Conservation (phyloP, 2,113 vertebrate genomes). For the Dasyornis broadbenti region DNA sequence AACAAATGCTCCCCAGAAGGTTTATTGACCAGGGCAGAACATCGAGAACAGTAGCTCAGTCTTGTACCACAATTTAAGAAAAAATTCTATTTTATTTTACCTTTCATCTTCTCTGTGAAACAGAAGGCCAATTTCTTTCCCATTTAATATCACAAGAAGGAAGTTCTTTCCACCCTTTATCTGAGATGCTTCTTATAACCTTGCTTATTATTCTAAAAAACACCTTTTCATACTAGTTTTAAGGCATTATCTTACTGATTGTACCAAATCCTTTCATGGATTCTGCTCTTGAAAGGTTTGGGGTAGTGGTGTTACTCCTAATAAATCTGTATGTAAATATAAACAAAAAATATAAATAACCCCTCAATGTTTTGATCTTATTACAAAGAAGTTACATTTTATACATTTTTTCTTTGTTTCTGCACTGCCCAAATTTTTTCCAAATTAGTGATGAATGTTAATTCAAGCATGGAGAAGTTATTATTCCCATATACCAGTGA, state of each 20-base stretch:
- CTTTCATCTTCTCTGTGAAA: background rate
- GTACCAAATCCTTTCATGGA: background rate
- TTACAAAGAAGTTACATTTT: background rate
- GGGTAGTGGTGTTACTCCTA: background rate
- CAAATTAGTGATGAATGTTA: background rate
- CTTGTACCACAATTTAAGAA: slow-evolving; percentile 18
- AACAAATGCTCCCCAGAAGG: slow-evolving; percentile 54
- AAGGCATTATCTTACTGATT: background rate
- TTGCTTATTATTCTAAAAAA: background rate
- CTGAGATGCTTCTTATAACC: background rate
- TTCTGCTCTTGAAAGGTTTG: background rate
- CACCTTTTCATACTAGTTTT: background rate
- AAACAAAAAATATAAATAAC: background rate
- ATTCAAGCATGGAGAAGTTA: background rate
- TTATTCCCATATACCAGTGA: background rate
- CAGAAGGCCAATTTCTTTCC: background rate
- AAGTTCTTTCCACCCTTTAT: background rate
- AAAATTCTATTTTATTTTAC: background rate
- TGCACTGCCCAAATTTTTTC: background rate
- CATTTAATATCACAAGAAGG: background rate
- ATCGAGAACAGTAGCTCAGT: slow-evolving; percentile 36
- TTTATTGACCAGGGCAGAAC: slow-evolving; percentile 36
- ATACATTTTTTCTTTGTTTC: background rate
- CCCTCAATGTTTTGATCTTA: background rate
- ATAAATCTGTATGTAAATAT: background rate